Conservation (phyloP, 2,113 vertebrate species). For the Eulemur macaco region DNA sequence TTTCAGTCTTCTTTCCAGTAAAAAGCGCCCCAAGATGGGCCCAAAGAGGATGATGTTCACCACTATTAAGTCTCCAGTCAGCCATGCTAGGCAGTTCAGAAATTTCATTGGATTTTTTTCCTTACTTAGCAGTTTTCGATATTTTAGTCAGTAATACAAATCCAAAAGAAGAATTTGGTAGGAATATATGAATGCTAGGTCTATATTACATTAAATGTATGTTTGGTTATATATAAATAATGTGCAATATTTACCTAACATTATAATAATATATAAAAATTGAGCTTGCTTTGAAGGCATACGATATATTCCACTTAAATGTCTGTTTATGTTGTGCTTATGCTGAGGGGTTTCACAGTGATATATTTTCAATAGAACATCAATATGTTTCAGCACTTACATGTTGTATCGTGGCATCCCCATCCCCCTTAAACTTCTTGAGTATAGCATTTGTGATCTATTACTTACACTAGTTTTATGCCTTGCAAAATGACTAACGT, state of each 20-base stretch:
- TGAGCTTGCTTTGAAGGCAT: neutral
- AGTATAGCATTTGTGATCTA: neutral
- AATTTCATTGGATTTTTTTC: constrained; percentile 48
- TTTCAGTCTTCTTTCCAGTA: constrained; percentile 41
- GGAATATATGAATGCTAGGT: constrained; percentile 22
- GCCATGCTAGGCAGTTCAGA: constrained; percentile 31
- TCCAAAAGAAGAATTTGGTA: constrained; percentile 20
- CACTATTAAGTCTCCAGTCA: constrained; percentile 49
- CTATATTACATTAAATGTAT: constrained; percentile 9
- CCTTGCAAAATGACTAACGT: neutral
- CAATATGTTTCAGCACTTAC: neutral
- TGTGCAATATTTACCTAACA: constrained; percentile 31
- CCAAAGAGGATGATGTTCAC: constrained; percentile 50
- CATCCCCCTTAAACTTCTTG: neutral
- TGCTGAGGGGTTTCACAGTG: neutral
- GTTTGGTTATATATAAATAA: constrained; percentile 1
- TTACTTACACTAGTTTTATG: neutral
- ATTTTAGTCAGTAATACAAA: constrained; percentile 58
- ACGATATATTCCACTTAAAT: neutral
- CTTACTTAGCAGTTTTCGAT: constrained; percentile 54
- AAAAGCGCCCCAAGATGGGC: constrained; percentile 21
- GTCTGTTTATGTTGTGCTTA: neutral
- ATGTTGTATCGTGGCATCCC: neutral
- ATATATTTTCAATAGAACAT: neutral
- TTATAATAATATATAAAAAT: neutral